Evolutionary conservation across 2,888 invertebrate genomes (phyloP), one percentile per base, ranked within the genome.

Genomic region (Microctonus hyperodae): DNA sequence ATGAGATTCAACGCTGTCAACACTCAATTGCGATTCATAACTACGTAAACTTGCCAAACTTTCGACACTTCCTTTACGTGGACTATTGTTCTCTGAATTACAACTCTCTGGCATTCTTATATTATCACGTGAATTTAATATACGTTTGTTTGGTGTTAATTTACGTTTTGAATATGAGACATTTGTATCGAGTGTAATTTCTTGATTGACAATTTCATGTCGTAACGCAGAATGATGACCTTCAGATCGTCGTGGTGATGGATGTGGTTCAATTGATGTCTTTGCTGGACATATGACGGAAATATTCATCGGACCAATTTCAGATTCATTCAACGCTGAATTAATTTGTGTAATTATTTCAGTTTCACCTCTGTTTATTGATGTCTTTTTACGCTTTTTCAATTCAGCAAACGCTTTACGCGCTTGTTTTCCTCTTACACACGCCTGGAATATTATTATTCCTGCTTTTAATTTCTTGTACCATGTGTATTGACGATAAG

Each of bases 391-490:
- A 16, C 75, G 76, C 31, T 69, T 65, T 72, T 80, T 85, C 71
- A 87, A 75, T 20, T 86, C 86, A 0, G 86, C 86, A 68, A 88
- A 86, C 69, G 85, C 83, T 76, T 87, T 86, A 70, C 94, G 85
- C 0, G 91, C 86, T 44, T 90, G 81, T 74, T 87, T 88, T 0
- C 94, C 94, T 25, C 92, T 85, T 9, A 90, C 89, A 73, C 88
- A 88, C 1, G 94, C 91, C 82, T 96, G 95, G 79, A 96, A 89
- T 20, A 84, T 79, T 4, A 91, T 80, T 16, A 90, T 82, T 6
- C 88, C 88, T 9, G 81, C 79, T 55, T 88, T 87, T 9, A 95
- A 83, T 67, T 89, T 89, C 68, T 87, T 84, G 82, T 89, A 92
- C 89, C 91, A 91, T 59, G 86, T 86, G 2, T 91, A 87, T 31